Conservation (phyloP, 2,113 vertebrate genomes). For the Benitochromis conjunctus region DNA sequence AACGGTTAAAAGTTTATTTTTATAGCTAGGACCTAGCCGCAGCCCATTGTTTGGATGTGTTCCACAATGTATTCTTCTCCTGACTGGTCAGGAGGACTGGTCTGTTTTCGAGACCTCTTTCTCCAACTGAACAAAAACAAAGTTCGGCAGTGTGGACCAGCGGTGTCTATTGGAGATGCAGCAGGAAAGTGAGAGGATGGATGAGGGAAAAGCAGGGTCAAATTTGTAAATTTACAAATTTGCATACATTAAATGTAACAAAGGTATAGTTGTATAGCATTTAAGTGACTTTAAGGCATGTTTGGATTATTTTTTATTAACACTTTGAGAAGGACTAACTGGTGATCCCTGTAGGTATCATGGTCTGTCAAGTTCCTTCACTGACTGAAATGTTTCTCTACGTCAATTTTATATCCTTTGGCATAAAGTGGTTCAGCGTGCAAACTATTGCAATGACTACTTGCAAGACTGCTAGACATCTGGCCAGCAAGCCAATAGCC, state of each 20-base stretch:
- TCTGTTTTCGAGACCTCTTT: accelerated
- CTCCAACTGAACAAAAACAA: background rate
- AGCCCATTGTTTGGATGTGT: background rate
- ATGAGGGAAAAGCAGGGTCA: background rate
- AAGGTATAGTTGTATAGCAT: background rate
- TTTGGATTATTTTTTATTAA: background rate
- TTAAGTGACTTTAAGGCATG: background rate
- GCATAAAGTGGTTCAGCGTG: background rate
- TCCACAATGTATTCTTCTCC: background rate
- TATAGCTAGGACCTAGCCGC: background rate
- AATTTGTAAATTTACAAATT: background rate
- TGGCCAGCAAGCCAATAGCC: background rate
- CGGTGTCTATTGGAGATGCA: background rate
- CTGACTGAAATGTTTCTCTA: background rate
- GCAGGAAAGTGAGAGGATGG: background rate
- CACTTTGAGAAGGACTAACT: background rate
- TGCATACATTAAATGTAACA: background rate
- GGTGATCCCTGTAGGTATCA: background rate
- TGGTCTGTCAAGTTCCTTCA: background rate
- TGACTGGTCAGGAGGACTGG: background rate
- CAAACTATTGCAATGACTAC: background rate
- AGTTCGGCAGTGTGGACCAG: background rate
- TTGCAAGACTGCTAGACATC: background rate
- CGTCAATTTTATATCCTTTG: background rate
- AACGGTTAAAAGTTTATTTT: background rate